phyloP scores from a whole-genome alignment of 1,140 invertebrate genomes.

The Pseudoatta argentina region DNA sequence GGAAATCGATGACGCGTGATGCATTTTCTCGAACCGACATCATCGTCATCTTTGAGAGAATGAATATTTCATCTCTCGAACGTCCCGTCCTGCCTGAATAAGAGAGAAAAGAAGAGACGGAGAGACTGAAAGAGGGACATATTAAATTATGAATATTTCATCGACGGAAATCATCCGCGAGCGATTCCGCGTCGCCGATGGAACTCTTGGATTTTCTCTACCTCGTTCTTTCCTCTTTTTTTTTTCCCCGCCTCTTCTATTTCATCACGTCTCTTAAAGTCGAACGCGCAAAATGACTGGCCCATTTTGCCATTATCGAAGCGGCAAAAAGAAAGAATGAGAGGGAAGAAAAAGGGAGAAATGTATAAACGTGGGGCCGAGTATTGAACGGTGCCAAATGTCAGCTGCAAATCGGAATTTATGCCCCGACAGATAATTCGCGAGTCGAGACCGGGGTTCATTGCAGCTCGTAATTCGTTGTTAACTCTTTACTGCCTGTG shows the following conservation, averaged over 20 bases:
- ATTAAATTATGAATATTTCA: constrained; percentile 62
- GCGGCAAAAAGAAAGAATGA: not conserved
- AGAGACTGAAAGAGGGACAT: not conserved
- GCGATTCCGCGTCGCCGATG: constrained; percentile 40
- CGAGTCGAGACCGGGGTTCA: not conserved
- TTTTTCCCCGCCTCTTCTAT: not conserved
- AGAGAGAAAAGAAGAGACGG: constrained; percentile 9
- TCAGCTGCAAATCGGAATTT: constrained; percentile 56
- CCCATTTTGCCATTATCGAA: constrained; percentile 48
- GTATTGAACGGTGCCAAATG: constrained; percentile 49
- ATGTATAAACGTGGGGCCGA: constrained; percentile 20
- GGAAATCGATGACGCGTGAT: constrained; percentile 26
- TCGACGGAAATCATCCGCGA: constrained; percentile 56
- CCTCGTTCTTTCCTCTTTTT: not conserved
- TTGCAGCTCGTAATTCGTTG: constrained; percentile 55
- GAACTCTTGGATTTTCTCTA: constrained; percentile 34
- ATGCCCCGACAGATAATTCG: constrained; percentile 46
- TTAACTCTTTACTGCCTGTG: constrained; percentile 50
- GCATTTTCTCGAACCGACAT: constrained; percentile 31
- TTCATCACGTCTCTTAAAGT: constrained; percentile 41
- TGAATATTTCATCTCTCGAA: constrained; percentile 46
- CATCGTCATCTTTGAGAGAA: constrained; percentile 40
- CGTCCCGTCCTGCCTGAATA: not conserved
- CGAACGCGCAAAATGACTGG: constrained; percentile 49
- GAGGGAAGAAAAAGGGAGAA: not conserved